A percentile compares a stretch with the other conserved stretches of the same genome.
Evolutionary conservation across 2,888 invertebrate genomes (phyloP).

Genomic region (Merodon equestris): DNA sequence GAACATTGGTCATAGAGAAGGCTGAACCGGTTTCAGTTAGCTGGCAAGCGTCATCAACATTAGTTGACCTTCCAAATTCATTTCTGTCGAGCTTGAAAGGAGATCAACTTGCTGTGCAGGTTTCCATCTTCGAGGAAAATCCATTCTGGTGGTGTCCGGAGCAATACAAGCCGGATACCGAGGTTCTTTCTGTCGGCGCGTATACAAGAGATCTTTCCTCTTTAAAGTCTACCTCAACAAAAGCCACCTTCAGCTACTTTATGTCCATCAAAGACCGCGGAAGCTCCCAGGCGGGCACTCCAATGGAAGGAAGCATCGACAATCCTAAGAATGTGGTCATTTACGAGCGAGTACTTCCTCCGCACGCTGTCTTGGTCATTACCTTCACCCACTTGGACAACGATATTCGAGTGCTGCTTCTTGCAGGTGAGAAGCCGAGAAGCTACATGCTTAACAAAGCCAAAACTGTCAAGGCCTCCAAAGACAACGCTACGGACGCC

Average conservation of each 20-base stretch:
- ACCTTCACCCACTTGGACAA: constrained; percentile 47
- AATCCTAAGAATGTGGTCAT: constrained; percentile 67
- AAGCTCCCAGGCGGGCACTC: not conserved
- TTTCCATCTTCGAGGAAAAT: constrained; percentile 55
- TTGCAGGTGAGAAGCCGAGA: constrained; percentile 56
- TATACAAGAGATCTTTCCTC: constrained; percentile 39
- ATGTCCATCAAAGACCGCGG: constrained; percentile 26
- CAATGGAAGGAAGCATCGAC: constrained; percentile 51
- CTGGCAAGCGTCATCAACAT: constrained; percentile 18
- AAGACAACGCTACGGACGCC: constrained; percentile 3
- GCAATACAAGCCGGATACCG: constrained; percentile 52
- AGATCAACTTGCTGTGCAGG: constrained; percentile 27
- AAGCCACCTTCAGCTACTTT: constrained; percentile 46
- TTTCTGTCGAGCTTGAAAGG: constrained; percentile 2
- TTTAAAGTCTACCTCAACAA: not conserved
- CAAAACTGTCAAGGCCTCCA: not conserved
- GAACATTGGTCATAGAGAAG: constrained; percentile 27
- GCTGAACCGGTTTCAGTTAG: not conserved
- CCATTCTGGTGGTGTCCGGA: constrained; percentile 73
- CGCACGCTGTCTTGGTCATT: constrained; percentile 66
- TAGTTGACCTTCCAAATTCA: constrained; percentile 1
- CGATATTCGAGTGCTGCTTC: constrained; percentile 61
- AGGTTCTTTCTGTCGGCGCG: constrained; percentile 66
- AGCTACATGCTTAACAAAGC: constrained; percentile 59
- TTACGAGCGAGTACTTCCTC: constrained; percentile 61